Conservation (phyloP, 2,113 vertebrate genomes). For the Poeciliopsis prolifica region DNA sequence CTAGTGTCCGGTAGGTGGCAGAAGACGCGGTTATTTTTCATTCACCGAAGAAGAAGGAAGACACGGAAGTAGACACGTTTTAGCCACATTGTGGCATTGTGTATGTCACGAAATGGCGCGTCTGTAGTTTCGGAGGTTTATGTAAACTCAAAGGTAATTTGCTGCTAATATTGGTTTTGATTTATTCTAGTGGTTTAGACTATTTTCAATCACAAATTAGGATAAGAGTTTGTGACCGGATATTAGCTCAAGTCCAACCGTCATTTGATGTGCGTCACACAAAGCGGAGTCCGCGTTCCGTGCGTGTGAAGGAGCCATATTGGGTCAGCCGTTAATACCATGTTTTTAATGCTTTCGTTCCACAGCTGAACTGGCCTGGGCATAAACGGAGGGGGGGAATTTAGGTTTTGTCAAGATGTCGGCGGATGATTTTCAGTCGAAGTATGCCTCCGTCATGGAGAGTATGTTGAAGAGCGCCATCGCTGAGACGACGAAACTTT, state of each 20-base stretch:
- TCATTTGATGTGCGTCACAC: constrained; percentile 48
- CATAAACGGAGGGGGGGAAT: background rate
- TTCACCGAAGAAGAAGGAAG: background rate
- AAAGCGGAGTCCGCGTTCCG: constrained; percentile 7
- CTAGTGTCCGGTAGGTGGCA: constrained; percentile 16
- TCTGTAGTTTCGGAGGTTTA: no score
- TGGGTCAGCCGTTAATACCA: background rate
- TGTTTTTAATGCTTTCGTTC: background rate
- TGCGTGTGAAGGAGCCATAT: constrained; percentile 50
- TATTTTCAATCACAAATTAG: background rate
- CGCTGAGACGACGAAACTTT: constrained; percentile 77
- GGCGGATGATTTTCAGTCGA: constrained; percentile 62
- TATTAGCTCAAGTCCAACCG: background rate
- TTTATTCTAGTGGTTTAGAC: background rate
- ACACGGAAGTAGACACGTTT: background rate
- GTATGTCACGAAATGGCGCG: no score
- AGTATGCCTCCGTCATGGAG: constrained; percentile 75
- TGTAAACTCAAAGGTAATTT: background rate
- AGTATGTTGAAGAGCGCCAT: constrained; percentile 67
- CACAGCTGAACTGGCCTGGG: background rate
- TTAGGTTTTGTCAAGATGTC: constrained; percentile 50
- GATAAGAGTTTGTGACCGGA: constrained; percentile 1
- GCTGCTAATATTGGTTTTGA: accelerated
- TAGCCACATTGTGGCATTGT: background rate
- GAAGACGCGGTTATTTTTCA: no score